phyloP scores from a whole-genome alignment of 2,888 invertebrate genomes.

The Plagiodera versicolora region DNA sequence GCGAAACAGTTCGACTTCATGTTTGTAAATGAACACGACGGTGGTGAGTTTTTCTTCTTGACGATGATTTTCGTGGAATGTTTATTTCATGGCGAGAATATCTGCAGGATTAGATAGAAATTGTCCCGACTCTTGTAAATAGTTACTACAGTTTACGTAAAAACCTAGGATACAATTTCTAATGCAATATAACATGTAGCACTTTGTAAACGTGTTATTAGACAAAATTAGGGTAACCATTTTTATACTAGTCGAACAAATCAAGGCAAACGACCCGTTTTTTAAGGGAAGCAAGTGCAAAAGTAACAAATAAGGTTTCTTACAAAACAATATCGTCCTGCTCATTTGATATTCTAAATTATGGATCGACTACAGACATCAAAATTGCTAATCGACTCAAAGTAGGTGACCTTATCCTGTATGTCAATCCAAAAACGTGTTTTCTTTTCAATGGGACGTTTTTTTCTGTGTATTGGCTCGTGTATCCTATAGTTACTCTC shows the following conservation, averaged over 20 bases:
- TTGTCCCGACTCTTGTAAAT: conserved; percentile 35
- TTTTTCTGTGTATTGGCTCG: neutral
- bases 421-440: neutral
- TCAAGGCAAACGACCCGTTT: conserved; percentile 27
- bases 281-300: conserved; percentile 27
- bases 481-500: neutral
- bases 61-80: neutral
- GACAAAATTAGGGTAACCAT: conserved; percentile 37
- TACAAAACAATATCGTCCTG: neutral
- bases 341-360: neutral
- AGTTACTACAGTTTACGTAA: conserved; percentile 28
- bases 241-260: conserved; percentile 36
- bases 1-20: too few relatives aligned
- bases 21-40: too few relatives aligned
- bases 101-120: neutral
- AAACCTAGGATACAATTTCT: conserved; percentile 35
- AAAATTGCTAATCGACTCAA: neutral
- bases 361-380: neutral
- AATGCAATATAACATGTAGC: conserved; percentile 36
- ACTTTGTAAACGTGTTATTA: conserved; percentile 33
- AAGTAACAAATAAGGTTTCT: conserved; percentile 17
- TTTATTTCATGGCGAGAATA: neutral
- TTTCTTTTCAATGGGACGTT: neutral
- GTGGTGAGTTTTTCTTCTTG: too few relatives aligned
- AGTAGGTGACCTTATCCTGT: neutral